phyloP scores from a whole-genome alignment of 2,888 invertebrate species.

The Dolomedes plantarius region DNA sequence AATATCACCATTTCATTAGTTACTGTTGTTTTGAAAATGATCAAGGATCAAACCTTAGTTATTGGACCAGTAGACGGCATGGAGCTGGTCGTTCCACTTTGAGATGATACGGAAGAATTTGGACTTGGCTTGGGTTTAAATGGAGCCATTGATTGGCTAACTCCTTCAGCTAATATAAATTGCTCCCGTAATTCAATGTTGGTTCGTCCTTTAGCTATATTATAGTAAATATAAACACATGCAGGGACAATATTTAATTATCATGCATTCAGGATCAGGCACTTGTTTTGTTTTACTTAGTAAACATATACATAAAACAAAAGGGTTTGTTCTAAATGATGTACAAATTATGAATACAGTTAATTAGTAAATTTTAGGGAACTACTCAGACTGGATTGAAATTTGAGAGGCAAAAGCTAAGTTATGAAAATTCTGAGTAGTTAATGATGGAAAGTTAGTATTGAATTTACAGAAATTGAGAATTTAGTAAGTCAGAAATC shows the following conservation, averaged over 20 bases:
- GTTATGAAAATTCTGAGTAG: too few species aligned
- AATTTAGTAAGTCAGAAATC: too few species aligned
- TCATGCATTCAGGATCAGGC: slow-evolving; percentile 35
- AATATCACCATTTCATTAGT: too few species aligned
- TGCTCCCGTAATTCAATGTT: slow-evolving; percentile 99
- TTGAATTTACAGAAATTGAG: too few species aligned
- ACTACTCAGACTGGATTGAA: too few species aligned
- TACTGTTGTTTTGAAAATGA: too few species aligned
- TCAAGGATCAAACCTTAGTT: slow-evolving; percentile 86
- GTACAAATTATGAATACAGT: not conserved
- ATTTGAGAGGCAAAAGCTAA: too few species aligned
- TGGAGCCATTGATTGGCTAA: slow-evolving; percentile 98
- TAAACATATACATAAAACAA: too few species aligned
- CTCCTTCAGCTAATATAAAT: slow-evolving; percentile 98
- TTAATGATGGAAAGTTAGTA: too few species aligned
- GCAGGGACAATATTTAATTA: slow-evolving; percentile 40
- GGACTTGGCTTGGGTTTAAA: slow-evolving; percentile 92
- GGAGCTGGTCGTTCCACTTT: slow-evolving; percentile 80
- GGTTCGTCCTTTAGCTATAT: slow-evolving; percentile 97
- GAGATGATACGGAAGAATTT: slow-evolving; percentile 75
- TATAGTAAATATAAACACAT: slow-evolving; percentile 66
- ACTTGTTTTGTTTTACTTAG: not conserved
- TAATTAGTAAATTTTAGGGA: too few species aligned
- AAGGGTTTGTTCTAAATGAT: not conserved
- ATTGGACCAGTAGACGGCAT: slow-evolving; percentile 88